Evolutionary conservation across 37 sponge, comb jelly and placozoan species (phyloP).

Genomic region (Eunapius fragilis): DNA sequence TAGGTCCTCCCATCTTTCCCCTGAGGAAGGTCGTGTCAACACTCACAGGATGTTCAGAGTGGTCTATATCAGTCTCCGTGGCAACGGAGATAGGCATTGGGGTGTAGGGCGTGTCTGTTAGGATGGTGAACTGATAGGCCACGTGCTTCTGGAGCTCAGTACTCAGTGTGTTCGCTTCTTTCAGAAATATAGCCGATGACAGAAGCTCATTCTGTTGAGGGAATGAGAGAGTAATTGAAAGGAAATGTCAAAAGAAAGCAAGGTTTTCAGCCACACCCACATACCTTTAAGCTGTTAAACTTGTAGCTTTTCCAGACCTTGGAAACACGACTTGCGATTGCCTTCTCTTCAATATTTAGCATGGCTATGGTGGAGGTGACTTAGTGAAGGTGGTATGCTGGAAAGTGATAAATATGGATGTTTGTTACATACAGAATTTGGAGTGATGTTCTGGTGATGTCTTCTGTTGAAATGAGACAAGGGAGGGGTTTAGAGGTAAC

Average conservation of each 20-base stretch:
- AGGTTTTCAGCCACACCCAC: background rate
- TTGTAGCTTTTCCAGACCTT: slow-evolving; percentile 78
- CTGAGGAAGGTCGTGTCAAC: background rate
- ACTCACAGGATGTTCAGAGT: slow-evolving; percentile 3
- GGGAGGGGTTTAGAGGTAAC: too few relatives aligned
- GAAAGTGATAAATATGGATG: too few relatives aligned
- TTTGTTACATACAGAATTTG: too few relatives aligned
- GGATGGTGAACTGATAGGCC: slow-evolving; percentile 78
- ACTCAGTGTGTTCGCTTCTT: slow-evolving; percentile 94
- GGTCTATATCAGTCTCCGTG: slow-evolving; percentile 63
- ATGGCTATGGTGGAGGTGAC: slow-evolving; percentile 28
- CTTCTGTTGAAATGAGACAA: too few relatives aligned
- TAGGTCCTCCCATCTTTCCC: slow-evolving; percentile 13
- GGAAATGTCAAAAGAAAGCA: too few relatives aligned
- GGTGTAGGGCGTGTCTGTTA: slow-evolving; percentile 86
- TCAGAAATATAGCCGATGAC: slow-evolving; percentile 64
- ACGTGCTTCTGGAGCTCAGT: slow-evolving; percentile 88
- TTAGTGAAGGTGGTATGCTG: background rate
- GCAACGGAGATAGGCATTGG: slow-evolving; percentile 74
- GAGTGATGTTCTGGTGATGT: too few relatives aligned
- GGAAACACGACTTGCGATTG: slow-evolving; percentile 43
- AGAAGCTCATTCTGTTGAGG: slow-evolving; percentile 70
- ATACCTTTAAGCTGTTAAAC: slow-evolving; percentile 71
- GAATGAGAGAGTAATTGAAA: too few relatives aligned
- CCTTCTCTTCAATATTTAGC: slow-evolving; percentile 39